Evolutionary conservation across 2,888 invertebrate species (phyloP), one percentile per base, ranked within the genome.

Genomic region (Slavum lentiscoides): DNA sequence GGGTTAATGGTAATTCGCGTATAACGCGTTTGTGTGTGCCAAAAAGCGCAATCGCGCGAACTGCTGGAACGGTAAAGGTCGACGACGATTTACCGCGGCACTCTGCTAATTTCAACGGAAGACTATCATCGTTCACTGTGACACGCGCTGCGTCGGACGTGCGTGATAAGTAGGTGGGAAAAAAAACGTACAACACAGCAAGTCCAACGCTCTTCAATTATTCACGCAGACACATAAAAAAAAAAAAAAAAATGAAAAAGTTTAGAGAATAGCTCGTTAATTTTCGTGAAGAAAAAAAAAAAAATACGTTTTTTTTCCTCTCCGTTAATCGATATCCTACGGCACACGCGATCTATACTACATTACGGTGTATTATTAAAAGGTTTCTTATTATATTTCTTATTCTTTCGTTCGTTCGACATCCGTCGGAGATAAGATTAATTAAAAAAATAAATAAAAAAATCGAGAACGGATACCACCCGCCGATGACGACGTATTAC

Each of bases 41-140:
- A 30, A 30, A 30, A n/a, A n/a, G n/a, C n/a, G n/a, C n/a, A n/a
- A n/a, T n/a, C 30, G 4, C 30, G 30, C 4, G 30, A 30, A 30
- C 30, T 30, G 30, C 30, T 30, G 30, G 2, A 30, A 30, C 30
- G 30, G 4, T 1, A 30, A 30, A 1, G 30, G 17, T 77, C 69
- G 62, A 21, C 69, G 37, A 70, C 76, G 59, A 76, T 77, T 70
- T 77, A 77, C 59, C 37, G 77, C 62, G 68, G 13, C 67, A n/a
- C 76, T 68, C 76, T 59, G 76, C 76, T 76, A 59, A 69, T 76
- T 76, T 67, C 68, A 21, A 68, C 76, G 68, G 59, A 49, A 61
- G 76, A 59, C 68, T 61, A 76, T 76, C 59, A 76, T 76, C 59
- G 61, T 76, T 76, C 76, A 53, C n/a, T 76, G 49, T 59, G 55